Evolutionary conservation across 2,797 vertebrate species (phyloP), one percentile per base, ranked within the genome.

Genomic region (Parambassis ranga): DNA sequence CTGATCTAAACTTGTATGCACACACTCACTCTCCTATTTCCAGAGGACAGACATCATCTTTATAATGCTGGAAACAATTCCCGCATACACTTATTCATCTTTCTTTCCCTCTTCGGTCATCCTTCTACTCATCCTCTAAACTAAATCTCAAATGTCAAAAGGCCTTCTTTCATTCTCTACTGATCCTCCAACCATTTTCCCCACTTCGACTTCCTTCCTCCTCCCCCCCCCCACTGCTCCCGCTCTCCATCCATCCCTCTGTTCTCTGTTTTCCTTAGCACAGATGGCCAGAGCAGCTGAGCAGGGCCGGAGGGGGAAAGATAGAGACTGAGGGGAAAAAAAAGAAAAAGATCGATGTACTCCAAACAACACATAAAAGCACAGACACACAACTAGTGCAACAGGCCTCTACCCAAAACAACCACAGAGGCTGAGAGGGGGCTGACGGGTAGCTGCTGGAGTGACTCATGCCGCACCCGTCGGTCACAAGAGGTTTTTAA

Each of bases 221-320:
- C 50, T 43, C 58, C 64, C 39, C 31, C 46, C 57, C 50, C 43
- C 58, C 64, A 23, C 47, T 42, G 52, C 57, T 58, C 51, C 50
- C 14, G 5, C 74, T 65, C 71, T 71, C 43, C 46, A 39, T 71
- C 72, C 47, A 81, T 75, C 74, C 77, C 67, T 85, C 80, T 90
- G 83, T 82, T 88, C 88, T 88, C 87, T 90, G 88, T 90, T 89
- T 89, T 73, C 77, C 67, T 85, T 86, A 66, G 77, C 85, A 87
- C 92, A 93, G 92, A 93, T 93, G 92, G 91, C 84, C 71, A 3
- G 72, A 84, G 90, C 91, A 93, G 92, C 91, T 93, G 91, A 93
- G 88, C 79, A 79, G 65, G 69, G 71, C 87, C 85, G 72, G 82
- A 83, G 87, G 85, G 88, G 49, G 64, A 71, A 44, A 26, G 59